phyloP scores from a whole-genome alignment of 2,888 invertebrate genomes.

The Lapara coniferarum region DNA sequence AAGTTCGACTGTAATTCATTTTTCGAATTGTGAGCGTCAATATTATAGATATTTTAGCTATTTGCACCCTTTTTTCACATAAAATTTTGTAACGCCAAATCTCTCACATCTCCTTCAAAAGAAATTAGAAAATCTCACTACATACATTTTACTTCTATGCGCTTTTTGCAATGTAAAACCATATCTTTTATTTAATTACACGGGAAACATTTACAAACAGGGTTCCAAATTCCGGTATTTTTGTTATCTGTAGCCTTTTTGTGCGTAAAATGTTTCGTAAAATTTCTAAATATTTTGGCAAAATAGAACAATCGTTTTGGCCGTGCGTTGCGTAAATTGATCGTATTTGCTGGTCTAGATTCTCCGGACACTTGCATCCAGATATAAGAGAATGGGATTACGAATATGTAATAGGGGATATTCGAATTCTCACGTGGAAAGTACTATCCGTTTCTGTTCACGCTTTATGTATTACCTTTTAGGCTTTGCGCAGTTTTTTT shows the following conservation, averaged over 20 bases:
- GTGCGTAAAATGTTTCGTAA: neutral
- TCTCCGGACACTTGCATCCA: slow-evolving; percentile 4
- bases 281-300: neutral
- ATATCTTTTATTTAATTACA: neutral
- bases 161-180: neutral
- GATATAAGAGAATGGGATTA: slow-evolving; percentile 17
- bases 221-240: neutral
- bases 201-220: neutral
- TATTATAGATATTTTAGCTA: too few relatives aligned
- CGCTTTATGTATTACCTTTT: neutral
- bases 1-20: too few relatives aligned
- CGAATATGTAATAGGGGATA: slow-evolving; percentile 22
- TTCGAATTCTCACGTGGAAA: slow-evolving; percentile 12
- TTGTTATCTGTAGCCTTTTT: neutral
- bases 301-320: slow-evolving; percentile 15
- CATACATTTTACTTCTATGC: neutral
- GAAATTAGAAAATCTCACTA: too few relatives aligned
- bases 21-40: too few relatives aligned
- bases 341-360: slow-evolving; percentile 16
- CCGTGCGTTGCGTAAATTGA: slow-evolving; percentile 12
- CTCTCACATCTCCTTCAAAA: too few relatives aligned
- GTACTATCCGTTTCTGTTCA: neutral
- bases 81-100: too few relatives aligned
- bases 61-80: too few relatives aligned
- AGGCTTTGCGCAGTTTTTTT: neutral